These are phyloP conservation scores for Rhagologus leucostigma DNA, from an alignment of 2,113 vertebrate genomes.

Conservation along the genomic window DNA sequence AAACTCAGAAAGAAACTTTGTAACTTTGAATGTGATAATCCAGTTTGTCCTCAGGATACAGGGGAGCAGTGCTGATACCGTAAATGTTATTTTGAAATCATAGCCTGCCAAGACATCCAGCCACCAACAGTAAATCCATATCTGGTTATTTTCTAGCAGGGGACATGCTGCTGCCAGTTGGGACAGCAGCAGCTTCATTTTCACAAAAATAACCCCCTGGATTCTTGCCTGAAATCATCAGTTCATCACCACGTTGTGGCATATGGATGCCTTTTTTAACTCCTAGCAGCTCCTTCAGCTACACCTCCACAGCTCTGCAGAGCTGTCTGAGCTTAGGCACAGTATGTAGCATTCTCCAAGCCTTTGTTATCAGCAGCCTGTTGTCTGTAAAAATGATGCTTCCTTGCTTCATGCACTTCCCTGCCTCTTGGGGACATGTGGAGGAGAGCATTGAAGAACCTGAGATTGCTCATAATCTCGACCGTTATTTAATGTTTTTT, in stretches of 20 bases:
- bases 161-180: background rate
- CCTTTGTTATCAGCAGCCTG: background rate
- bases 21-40: background rate
- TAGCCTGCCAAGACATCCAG: background rate
- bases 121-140: background rate
- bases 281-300: background rate
- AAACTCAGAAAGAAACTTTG: background rate
- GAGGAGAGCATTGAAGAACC: background rate
- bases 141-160: background rate
- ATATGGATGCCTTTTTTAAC: background rate
- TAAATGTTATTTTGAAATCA: background rate
- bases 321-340: background rate
- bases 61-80: background rate
- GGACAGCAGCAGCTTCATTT: background rate
- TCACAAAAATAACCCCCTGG: background rate
- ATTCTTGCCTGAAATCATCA: background rate
- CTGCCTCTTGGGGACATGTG: background rate
- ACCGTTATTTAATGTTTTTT: background rate
- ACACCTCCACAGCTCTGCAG: background rate
- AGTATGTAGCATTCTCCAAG: background rate
- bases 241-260: background rate
- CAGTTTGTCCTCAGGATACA: background rate
- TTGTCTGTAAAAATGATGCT: background rate
- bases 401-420: background rate
- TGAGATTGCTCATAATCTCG: background rate